Evolutionary conservation across 2,113 vertebrate genomes (phyloP).

Genomic region (Electrona antarctica): DNA sequence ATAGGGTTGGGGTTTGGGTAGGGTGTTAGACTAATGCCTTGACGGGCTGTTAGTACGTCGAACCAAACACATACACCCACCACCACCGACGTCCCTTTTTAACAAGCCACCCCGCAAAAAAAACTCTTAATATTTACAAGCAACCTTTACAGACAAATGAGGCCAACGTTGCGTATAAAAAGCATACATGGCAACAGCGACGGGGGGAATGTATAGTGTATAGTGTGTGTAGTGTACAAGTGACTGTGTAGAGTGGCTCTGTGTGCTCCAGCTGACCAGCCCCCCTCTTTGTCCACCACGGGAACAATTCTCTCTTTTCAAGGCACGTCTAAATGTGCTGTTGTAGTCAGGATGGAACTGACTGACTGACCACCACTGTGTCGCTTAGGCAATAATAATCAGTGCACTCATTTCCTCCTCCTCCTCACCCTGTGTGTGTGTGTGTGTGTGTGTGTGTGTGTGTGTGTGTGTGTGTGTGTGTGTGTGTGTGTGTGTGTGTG

Average conservation of each 20-base stretch:
- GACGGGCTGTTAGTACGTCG: no score
- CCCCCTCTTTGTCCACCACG: slow-evolving; percentile 9
- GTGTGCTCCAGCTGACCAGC: slow-evolving; percentile 13
- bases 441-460: slow-evolving; percentile 18
- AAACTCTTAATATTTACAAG: no score
- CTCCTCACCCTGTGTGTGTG: slow-evolving; percentile 30
- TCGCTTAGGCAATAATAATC: slow-evolving; percentile 60
- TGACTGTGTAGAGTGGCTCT: slow-evolving; percentile 21
- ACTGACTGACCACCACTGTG: slow-evolving; percentile 42
- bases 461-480: slow-evolving; percentile 8
- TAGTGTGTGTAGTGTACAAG: no score
- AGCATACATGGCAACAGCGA: background rate
- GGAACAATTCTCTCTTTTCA: slow-evolving; percentile 55
- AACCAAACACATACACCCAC: no score
- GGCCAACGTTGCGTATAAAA: no score
- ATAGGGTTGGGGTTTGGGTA: no score
- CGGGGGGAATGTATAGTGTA: slow-evolving; percentile 30
- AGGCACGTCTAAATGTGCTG: slow-evolving; percentile 42
- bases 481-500: background rate
- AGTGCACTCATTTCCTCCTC: slow-evolving; percentile 45
- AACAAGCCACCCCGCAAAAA: no score
- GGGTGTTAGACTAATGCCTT: no score
- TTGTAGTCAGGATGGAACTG: slow-evolving; percentile 18
- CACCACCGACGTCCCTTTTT: no score
- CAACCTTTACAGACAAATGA: no score